phyloP scores from a whole-genome alignment of 2,888 invertebrate species.

The Pammene fasciana region DNA sequence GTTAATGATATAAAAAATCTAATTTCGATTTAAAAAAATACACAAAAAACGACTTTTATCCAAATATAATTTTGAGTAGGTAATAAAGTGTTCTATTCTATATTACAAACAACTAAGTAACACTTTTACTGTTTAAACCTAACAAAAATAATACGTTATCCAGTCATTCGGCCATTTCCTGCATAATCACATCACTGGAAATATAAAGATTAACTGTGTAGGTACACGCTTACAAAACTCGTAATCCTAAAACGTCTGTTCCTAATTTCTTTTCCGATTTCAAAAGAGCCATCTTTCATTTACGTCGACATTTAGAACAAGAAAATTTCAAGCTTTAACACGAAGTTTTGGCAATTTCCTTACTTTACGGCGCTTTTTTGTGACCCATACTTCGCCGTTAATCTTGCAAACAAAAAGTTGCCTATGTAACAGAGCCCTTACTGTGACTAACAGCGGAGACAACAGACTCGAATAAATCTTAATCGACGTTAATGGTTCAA shows the following conservation, averaged over 20 bases:
- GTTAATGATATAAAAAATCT: neutral
- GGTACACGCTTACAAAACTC: slow-evolving; percentile 73
- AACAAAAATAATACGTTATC: slow-evolving; percentile 23
- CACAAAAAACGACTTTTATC: too few species aligned
- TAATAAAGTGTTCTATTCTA: too few species aligned
- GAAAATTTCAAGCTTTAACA: slow-evolving; percentile 80
- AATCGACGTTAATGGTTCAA: slow-evolving; percentile 34
- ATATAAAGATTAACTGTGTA: slow-evolving; percentile 51
- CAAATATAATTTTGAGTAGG: too few species aligned
- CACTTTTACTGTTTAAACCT: too few species aligned
- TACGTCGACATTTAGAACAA: slow-evolving; percentile 82
- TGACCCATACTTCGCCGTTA: slow-evolving; percentile 80
- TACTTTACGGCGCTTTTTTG: slow-evolving; percentile 78
- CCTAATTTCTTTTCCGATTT: slow-evolving; percentile 82
- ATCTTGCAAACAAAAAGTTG: slow-evolving; percentile 79
- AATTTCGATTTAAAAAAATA: neutral
- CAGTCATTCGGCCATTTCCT: slow-evolving; percentile 4
- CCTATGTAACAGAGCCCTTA: slow-evolving; percentile 68
- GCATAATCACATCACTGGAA: slow-evolving; percentile 38
- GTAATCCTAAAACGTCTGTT: slow-evolving; percentile 80
- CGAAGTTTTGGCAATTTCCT: slow-evolving; percentile 82
- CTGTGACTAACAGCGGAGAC: slow-evolving; percentile 58
- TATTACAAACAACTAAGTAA: too few species aligned
- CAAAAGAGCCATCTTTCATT: slow-evolving; percentile 82
- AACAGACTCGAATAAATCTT: slow-evolving; percentile 40